Evolutionary conservation across 2,113 vertebrate species (phyloP).

Genomic region (Rostratula benghalensis): DNA sequence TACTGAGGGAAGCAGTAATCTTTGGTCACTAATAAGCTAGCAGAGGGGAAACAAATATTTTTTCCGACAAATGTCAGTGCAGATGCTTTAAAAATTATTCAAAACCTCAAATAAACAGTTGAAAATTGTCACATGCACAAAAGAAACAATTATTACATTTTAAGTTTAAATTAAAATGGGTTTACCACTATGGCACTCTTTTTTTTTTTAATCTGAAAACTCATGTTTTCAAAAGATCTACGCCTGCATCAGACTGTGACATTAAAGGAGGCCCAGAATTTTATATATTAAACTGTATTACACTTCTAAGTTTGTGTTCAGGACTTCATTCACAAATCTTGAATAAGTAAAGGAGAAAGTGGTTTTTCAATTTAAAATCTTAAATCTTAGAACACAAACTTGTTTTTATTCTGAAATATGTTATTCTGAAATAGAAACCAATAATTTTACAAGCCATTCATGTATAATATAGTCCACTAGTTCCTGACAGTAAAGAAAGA

Average conservation of each 20-base stretch:
- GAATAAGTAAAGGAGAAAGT: not conserved
- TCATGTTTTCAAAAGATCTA: not conserved
- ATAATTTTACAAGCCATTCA: conserved; percentile 39
- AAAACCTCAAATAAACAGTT: not conserved
- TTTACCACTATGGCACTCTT: conserved; percentile 28
- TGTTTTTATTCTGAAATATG: not conserved
- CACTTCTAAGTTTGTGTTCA: not conserved
- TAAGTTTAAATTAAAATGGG: not conserved
- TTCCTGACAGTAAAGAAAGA: not conserved
- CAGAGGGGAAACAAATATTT: not conserved
- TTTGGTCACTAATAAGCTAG: not conserved
- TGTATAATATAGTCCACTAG: conserved; percentile 39
- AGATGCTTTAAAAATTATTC: not conserved
- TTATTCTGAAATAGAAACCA: not conserved
- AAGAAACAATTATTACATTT: conserved; percentile 10
- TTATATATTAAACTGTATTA: not conserved
- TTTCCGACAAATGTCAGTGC: not conserved
- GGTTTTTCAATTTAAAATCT: not conserved
- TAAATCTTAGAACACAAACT: not conserved
- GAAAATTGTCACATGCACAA: conserved; percentile 8
- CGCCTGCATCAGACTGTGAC: not conserved
- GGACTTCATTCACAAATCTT: not conserved
- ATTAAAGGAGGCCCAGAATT: not conserved
- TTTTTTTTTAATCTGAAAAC: not conserved
- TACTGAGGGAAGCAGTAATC: not conserved